A percentile compares a stretch with the other conserved stretches of the same genome.
Conservation (phyloP, 2,888 invertebrate genomes). For the Geotrupes spiniger region DNA sequence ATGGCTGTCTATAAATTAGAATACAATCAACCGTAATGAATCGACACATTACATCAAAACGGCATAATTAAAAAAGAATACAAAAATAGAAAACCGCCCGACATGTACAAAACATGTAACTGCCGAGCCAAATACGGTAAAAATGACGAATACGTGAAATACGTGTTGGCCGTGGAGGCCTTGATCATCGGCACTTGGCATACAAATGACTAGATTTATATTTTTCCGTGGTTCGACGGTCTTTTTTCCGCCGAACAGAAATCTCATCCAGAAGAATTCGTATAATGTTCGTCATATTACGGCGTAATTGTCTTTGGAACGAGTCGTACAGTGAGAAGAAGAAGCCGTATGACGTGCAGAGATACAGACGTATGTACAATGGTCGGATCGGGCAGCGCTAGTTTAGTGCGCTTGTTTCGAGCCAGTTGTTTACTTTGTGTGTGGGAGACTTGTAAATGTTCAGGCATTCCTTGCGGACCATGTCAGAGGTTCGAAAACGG, state of each 20-base stretch:
- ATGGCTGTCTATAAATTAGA: constrained; percentile 2
- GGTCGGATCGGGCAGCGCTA: constrained; percentile 22
- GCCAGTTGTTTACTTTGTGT: constrained; percentile 44
- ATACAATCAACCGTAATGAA: constrained; percentile 3
- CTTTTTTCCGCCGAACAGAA: background rate
- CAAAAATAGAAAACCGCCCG: background rate
- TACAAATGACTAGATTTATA: constrained; percentile 43
- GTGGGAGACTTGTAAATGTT: constrained; percentile 41
- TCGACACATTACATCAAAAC: constrained; percentile 1
- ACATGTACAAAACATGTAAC: constrained; percentile 30
- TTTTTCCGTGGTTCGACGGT: constrained; percentile 27
- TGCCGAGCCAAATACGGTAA: constrained; percentile 37
- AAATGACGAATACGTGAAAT: constrained; percentile 41
- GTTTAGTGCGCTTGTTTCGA: constrained; percentile 41
- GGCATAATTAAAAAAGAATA: background rate
- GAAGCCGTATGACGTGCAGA: background rate
- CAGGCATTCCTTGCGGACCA: constrained; percentile 35
- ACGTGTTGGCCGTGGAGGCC: constrained; percentile 41
- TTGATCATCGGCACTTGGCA: constrained; percentile 42
- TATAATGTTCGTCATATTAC: background rate
- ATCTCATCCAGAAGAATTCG: constrained; percentile 1
- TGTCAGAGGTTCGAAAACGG: constrained; percentile 31
- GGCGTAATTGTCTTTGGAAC: background rate
- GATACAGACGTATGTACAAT: background rate
- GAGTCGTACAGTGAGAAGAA: background rate